phyloP scores from a whole-genome alignment of 2,797 vertebrate species.

The Vespertilio murinus region DNA sequence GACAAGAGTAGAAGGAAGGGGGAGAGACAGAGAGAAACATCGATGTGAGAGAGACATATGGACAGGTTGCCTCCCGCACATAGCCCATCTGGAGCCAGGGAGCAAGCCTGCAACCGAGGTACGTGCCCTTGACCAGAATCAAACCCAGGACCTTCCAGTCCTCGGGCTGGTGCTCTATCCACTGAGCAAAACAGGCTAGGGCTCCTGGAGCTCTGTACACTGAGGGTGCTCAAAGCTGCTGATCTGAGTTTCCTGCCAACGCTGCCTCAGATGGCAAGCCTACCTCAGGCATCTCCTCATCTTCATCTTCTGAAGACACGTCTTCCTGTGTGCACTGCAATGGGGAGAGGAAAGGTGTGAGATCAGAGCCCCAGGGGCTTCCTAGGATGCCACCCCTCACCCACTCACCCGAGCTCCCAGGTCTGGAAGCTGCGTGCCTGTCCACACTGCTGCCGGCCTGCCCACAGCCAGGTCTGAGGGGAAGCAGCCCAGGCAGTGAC shows the following conservation, averaged over 20 bases:
- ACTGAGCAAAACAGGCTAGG: no score
- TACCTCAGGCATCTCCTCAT: conserved; percentile 98
- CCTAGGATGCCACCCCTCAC: background rate
- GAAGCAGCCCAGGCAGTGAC: background rate
- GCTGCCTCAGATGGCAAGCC: background rate
- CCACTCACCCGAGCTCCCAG: background rate
- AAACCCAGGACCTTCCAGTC: no score
- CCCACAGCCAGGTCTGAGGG: background rate
- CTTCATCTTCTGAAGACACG: conserved; percentile 96
- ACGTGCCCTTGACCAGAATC: no score
- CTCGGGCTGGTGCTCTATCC: no score
- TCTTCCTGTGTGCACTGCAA: conserved; percentile 89
- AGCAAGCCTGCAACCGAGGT: no score
- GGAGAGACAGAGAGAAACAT: no score
- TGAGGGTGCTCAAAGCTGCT: background rate
- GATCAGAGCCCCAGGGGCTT: background rate
- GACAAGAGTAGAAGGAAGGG: no score
- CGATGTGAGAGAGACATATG: no score
- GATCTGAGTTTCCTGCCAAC: background rate
- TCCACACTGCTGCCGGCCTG: background rate
- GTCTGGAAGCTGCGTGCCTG: background rate
- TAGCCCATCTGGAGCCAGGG: no score
- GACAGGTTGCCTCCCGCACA: no score
- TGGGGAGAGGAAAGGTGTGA: background rate
- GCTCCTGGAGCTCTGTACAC: background rate